phyloP scores from a whole-genome alignment of 2,113 vertebrate species.

The Percopsis transmontana region DNA sequence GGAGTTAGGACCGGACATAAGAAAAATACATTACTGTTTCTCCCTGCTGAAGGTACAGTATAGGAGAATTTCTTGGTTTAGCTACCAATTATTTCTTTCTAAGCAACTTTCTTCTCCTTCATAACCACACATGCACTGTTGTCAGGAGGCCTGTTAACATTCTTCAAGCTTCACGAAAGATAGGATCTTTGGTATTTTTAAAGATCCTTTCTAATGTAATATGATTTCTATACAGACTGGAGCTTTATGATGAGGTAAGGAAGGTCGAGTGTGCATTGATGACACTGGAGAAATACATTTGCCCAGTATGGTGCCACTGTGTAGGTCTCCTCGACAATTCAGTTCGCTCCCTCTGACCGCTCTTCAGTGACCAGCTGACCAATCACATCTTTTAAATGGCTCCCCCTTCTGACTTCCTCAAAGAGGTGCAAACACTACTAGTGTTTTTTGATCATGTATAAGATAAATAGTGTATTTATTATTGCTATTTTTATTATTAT shows the following conservation, averaged over 20 bases:
- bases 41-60: slow-evolving; percentile 84
- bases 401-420: slow-evolving; percentile 16
- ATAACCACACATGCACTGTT: no score
- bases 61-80: no score
- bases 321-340: neutral
- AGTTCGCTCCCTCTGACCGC: neutral
- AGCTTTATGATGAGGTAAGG: neutral
- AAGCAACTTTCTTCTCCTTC: no score
- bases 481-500: no score
- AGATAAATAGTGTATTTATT: no score
- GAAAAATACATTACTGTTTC: slow-evolving; percentile 91
- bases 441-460: neutral
- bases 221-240: neutral
- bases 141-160: no score
- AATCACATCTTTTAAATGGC: slow-evolving; percentile 9
- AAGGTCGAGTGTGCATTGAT: neutral
- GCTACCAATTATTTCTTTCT: no score
- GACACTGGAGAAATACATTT: neutral
- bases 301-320: neutral
- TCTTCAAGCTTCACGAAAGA: no score
- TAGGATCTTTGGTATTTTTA: neutral
- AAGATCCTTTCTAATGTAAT: neutral
- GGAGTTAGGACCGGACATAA: slow-evolving; percentile 89
- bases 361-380: slow-evolving; percentile 16
- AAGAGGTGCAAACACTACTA: neutral